A percentile compares a stretch with the other conserved stretches of the same genome.
These are phyloP conservation scores for Tridacna crocea DNA, from an alignment of 2,888 invertebrate species.

Conservation along the genomic window DNA sequence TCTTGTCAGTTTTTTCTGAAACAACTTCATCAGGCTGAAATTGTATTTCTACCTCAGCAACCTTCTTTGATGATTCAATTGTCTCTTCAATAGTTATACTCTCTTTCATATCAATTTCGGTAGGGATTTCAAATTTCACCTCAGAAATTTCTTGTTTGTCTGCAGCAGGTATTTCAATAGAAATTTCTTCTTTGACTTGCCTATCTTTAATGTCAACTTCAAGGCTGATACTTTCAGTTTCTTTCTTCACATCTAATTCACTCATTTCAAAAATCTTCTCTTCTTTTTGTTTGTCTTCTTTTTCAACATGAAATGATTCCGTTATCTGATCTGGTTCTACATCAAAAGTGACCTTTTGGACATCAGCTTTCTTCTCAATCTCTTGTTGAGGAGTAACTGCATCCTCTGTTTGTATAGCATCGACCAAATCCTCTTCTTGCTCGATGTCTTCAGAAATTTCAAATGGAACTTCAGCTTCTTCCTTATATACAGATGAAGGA, in stretches of 20 bases:
- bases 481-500: slow-evolving; percentile 41
- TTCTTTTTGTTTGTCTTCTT: slow-evolving; percentile 18
- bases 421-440: not conserved
- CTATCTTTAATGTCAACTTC: slow-evolving; percentile 30
- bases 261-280: slow-evolving; percentile 5
- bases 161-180: slow-evolving; percentile 25
- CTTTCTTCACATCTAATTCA: slow-evolving; percentile 11
- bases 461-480: slow-evolving; percentile 54
- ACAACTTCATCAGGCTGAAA: no score
- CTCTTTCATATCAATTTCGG: no score
- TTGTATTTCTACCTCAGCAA: no score
- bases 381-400: slow-evolving; percentile 25
- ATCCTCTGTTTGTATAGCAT: slow-evolving; percentile 26
- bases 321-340: slow-evolving; percentile 22
- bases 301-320: slow-evolving; percentile 25
- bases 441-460: slow-evolving; percentile 25
- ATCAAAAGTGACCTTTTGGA: slow-evolving; percentile 42
- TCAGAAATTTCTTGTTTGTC: slow-evolving; percentile 20
- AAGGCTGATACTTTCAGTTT: slow-evolving; percentile 15
- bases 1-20: no score
- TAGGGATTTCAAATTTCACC: slow-evolving; percentile 5
- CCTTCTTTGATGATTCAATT: no score
- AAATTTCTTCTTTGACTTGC: slow-evolving; percentile 19
- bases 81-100: no score
- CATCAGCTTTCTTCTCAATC: slow-evolving; percentile 22